phyloP scores from a whole-genome alignment of 2,113 vertebrate genomes.

The Triplophysa rosa region DNA sequence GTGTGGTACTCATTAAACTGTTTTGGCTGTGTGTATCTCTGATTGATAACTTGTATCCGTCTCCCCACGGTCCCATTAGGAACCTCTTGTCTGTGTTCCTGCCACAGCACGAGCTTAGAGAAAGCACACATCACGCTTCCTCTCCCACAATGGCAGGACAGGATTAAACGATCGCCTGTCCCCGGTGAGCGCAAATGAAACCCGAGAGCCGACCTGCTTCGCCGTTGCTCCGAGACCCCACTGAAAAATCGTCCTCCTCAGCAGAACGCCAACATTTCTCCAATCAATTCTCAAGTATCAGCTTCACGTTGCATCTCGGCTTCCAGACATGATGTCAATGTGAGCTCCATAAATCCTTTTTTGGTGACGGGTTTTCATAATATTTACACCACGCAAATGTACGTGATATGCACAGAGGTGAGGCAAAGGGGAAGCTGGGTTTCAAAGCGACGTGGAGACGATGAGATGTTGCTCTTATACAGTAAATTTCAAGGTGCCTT shows the following conservation, averaged over 20 bases:
- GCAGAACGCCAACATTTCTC: slow-evolving; percentile 62
- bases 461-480: slow-evolving; percentile 40
- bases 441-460: slow-evolving; percentile 39
- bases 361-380: slow-evolving; percentile 55
- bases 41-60: slow-evolving; percentile 69
- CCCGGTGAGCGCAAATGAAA: slow-evolving; percentile 54
- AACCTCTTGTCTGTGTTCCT: slow-evolving; percentile 60
- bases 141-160: slow-evolving; percentile 23
- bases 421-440: slow-evolving; percentile 1
- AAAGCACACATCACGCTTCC: slow-evolving; percentile 14
- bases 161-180: slow-evolving; percentile 41
- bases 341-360: slow-evolving; percentile 56
- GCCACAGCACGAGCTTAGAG: slow-evolving; percentile 15
- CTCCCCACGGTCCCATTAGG: slow-evolving; percentile 74
- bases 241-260: slow-evolving; percentile 65
- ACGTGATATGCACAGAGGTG: slow-evolving; percentile 40
- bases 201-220: slow-evolving; percentile 52
- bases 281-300: slow-evolving; percentile 60
- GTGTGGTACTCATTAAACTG: slow-evolving; percentile 67
- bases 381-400: slow-evolving; percentile 67
- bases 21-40: slow-evolving; percentile 64
- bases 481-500: slow-evolving; percentile 31
- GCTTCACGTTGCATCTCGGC: slow-evolving; percentile 58
- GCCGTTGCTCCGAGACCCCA: slow-evolving; percentile 45
- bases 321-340: slow-evolving; percentile 58